phyloP scores from a whole-genome alignment of 23 tunicate species.

The Styela clava region DNA sequence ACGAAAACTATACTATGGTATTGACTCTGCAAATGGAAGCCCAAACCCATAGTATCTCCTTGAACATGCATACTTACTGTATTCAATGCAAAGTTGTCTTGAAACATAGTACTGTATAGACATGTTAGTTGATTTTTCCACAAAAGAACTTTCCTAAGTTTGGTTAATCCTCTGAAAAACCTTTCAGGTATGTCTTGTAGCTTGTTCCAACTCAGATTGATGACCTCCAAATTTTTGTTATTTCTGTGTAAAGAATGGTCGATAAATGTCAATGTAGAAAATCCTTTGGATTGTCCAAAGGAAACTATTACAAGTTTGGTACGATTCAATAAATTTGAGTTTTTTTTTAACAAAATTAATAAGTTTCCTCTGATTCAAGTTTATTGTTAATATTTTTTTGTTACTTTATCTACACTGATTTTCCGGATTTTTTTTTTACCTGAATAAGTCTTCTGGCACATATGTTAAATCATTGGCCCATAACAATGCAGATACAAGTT shows the following conservation, averaged over 20 bases:
- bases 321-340: too few relatives aligned
- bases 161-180: constrained; percentile 27
- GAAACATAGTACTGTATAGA: constrained; percentile 40
- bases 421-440: too few relatives aligned
- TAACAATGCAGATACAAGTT: constrained; percentile 32
- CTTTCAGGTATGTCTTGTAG: constrained; percentile 47
- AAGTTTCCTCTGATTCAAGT: too few relatives aligned
- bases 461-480: constrained; percentile 53
- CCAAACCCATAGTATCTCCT: too few relatives aligned
- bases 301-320: too few relatives aligned
- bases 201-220: constrained; percentile 67
- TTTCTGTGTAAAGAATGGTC: constrained; percentile 28
- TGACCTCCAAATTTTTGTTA: constrained; percentile 33
- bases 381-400: too few relatives aligned
- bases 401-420: too few relatives aligned
- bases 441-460: constrained; percentile 69
- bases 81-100: constrained; percentile 20
- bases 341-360: too few relatives aligned
- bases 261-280: too few relatives aligned
- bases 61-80: constrained; percentile 29
- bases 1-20: too few relatives aligned
- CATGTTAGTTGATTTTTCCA: constrained; percentile 55
- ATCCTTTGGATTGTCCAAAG: too few relatives aligned
- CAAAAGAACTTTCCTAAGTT: constrained; percentile 24
- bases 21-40: too few relatives aligned